A percentile compares a stretch with the other conserved stretches of the same genome.
Conservation (phyloP, 2,888 invertebrate species). For the Cyclophora albipunctata region DNA sequence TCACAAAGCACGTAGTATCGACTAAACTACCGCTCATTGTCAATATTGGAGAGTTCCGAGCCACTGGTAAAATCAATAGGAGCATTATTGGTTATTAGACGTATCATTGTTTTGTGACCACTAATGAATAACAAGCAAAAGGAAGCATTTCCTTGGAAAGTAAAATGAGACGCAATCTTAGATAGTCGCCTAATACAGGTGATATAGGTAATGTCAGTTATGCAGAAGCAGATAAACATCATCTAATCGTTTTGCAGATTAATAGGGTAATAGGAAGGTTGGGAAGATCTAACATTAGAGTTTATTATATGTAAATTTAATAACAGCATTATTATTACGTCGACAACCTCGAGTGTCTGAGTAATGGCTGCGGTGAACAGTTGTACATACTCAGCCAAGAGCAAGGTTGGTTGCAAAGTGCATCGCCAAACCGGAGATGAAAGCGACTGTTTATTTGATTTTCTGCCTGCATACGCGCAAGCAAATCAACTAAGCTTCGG, state of each 20-base stretch:
- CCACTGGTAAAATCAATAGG: slow-evolving; percentile 66
- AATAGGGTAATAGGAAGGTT: no score
- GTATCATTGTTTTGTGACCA: slow-evolving; percentile 46
- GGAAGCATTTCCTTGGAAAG: neutral
- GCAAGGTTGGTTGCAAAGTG: slow-evolving; percentile 64
- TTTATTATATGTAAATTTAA: slow-evolving; percentile 31
- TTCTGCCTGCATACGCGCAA: slow-evolving; percentile 47
- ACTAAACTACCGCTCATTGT: slow-evolving; percentile 74
- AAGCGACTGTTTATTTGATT: slow-evolving; percentile 70
- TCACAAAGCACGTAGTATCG: slow-evolving; percentile 62
- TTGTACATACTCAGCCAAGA: slow-evolving; percentile 47
- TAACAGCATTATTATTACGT: slow-evolving; percentile 45
- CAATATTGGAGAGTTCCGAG: slow-evolving; percentile 66
- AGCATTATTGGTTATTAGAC: slow-evolving; percentile 58
- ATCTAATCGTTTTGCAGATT: no score
- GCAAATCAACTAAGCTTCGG: slow-evolving; percentile 54
- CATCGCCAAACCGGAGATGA: slow-evolving; percentile 67
- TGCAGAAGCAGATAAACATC: no score
- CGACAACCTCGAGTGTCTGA: slow-evolving; percentile 46
- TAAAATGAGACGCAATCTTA: no score
- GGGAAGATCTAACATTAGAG: no score
- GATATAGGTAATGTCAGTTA: no score
- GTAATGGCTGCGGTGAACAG: slow-evolving; percentile 48
- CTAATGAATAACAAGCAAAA: slow-evolving; percentile 45
- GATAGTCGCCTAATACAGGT: no score